These are phyloP conservation scores for Chroicocephalus ridibundus DNA, from an alignment of 2,113 vertebrate genomes.

Conservation along the genomic window DNA sequence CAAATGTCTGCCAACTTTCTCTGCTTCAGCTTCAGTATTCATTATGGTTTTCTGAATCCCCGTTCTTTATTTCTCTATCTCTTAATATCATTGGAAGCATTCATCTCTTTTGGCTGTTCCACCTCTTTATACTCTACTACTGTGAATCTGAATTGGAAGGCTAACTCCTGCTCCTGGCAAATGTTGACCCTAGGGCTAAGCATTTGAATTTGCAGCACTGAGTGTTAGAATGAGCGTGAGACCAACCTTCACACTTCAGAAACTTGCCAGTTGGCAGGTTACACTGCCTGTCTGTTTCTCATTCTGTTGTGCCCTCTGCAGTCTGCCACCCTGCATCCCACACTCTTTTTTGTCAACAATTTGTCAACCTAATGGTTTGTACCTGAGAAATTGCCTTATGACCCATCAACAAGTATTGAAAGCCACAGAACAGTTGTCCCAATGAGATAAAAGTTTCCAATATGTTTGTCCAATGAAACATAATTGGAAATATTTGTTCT, in stretches of 20 bases:
- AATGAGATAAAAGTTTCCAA: not conserved
- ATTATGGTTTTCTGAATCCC: not conserved
- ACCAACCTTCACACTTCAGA: constrained; percentile 69
- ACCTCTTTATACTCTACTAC: not conserved
- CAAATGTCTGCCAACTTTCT: not conserved
- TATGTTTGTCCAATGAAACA: not conserved
- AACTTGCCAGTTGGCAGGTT: constrained; percentile 68
- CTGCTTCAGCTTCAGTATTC: not conserved
- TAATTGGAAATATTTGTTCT: not conserved
- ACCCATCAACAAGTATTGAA: not conserved
- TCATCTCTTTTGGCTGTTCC: not conserved
- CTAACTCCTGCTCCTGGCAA: constrained; percentile 29
- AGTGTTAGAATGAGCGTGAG: constrained; percentile 62
- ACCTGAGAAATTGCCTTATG: constrained; percentile 41
- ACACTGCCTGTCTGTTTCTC: constrained; percentile 62
- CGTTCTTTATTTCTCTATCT: not conserved
- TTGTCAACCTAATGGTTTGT: constrained; percentile 51
- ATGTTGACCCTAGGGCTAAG: constrained; percentile 30
- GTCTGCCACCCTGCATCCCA: constrained; percentile 61
- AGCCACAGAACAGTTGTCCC: not conserved
- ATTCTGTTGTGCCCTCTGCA: constrained; percentile 68
- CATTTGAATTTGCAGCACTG: constrained; percentile 25
- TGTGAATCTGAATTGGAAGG: constrained; percentile 22
- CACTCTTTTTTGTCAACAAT: constrained; percentile 41
- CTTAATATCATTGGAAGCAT: not conserved